A percentile compares a stretch with the other conserved stretches of the same genome.
These are phyloP conservation scores for Plumapathes pennacea DNA, from an alignment of 92 coral and sea anemone genomes.

Conservation along the genomic window DNA sequence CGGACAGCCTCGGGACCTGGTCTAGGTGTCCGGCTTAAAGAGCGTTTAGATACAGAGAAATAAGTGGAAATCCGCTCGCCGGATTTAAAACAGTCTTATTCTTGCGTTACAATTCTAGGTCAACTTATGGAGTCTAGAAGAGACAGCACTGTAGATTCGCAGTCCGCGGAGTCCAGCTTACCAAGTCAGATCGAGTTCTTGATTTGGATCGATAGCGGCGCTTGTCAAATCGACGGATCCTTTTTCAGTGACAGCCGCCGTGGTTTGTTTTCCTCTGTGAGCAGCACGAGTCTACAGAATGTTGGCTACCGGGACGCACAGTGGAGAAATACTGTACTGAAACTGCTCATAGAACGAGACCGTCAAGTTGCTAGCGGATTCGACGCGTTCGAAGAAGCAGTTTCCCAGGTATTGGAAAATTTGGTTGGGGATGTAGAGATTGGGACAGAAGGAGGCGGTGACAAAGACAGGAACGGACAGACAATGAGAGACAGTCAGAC, in stretches of 20 bases:
- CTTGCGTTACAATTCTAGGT: conserved; percentile 2
- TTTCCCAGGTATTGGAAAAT: conserved; percentile 59
- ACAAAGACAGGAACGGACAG: too few relatives aligned
- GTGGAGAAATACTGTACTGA: conserved; percentile 77
- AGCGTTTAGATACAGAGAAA: too few relatives aligned
- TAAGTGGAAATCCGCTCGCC: too few relatives aligned
- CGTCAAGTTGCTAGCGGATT: conserved; percentile 28
- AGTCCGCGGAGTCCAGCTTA: too few relatives aligned
- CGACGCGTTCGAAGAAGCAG: conserved; percentile 60
- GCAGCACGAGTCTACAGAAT: conserved; percentile 70
- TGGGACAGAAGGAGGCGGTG: too few relatives aligned
- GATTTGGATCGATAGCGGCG: conserved; percentile 88
- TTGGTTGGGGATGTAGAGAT: too few relatives aligned
- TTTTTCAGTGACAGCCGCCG: conserved; percentile 69
- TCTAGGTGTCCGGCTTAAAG: too few relatives aligned
- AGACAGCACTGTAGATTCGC: too few relatives aligned
- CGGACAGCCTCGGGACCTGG: too few relatives aligned
- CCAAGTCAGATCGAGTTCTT: conserved; percentile 75
- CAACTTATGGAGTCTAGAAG: neutral
- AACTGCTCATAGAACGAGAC: conserved; percentile 70
- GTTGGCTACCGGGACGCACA: conserved; percentile 61
- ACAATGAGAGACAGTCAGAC: too few relatives aligned
- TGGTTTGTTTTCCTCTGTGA: conserved; percentile 65
- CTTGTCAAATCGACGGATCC: conserved; percentile 78
- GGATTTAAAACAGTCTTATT: too few relatives aligned